Evolutionary conservation across 2,113 vertebrate species (phyloP), one percentile per base, ranked within the genome.

Genomic region (Ahaetulla prasina): DNA sequence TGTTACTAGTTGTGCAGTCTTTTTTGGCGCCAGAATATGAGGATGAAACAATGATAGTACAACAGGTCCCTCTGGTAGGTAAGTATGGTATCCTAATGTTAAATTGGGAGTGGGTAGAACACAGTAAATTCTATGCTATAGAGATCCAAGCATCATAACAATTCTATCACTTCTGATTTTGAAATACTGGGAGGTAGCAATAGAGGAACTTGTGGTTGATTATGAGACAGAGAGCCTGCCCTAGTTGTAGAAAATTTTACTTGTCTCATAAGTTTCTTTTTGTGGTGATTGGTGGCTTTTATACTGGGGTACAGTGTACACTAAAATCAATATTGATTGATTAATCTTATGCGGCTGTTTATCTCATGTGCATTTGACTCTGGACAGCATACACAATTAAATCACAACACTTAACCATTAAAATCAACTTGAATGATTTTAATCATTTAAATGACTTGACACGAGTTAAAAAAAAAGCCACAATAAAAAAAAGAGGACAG

Each of bases 41-140:
- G 90, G 98, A 98, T 0, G 98, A 98, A 90, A 98, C 98, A 0
- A 98, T 98, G 98, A 97, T 97, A 0, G 98, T 99, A 57, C 45
- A 92, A 88, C 99, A 99, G 22, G 96, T 99, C 50, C 98, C 99
- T 3, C 96, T 99, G 53, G 96, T 98, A 92, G 98, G 99, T 99
- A 96, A 98, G 98, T 97, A 6, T 0, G 16, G 55, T 16, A 20
- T 54, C 53, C 8, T 23, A 1, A 0, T 47, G 49, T 57, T 91
- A 89, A 55, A 43, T 16, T 20, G 0, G 4, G 45, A 49, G 10
- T 88, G 27, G 39, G 47, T 87, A 39, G 20, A 47, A 30, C 30
- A 18, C 11, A 55, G 14, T 39, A 43, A 43, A 85, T 55, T 87
- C 6, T 50, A 11, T 55, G 35, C 49, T 52, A 11, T 10, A 45